These are phyloP conservation scores for Hippoglossus hippoglossus DNA, from an alignment of 2,797 vertebrate genomes.

Conservation along the genomic window DNA sequence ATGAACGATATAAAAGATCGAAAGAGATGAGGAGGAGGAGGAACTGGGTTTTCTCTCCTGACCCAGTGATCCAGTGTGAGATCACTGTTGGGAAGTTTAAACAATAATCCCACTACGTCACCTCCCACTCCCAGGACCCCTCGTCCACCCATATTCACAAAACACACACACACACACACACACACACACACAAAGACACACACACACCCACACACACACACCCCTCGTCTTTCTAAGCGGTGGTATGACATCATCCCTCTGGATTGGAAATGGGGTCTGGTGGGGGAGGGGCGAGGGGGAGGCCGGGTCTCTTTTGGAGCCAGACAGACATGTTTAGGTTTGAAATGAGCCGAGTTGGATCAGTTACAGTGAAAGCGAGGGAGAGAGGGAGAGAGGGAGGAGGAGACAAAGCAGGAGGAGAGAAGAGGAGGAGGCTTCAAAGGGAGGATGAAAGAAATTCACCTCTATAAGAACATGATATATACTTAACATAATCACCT, in stretches of 20 bases:
- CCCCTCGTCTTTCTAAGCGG: constrained; percentile 72
- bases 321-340: constrained; percentile 83
- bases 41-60: constrained; percentile 3
- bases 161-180: constrained; percentile 15
- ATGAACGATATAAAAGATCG: not conserved
- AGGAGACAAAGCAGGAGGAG: not conserved
- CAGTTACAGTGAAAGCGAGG: constrained; percentile 63
- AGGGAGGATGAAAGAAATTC: constrained; percentile 19
- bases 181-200: constrained; percentile 35
- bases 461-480: not conserved
- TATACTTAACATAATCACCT: not conserved
- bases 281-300: constrained; percentile 60
- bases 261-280: constrained; percentile 78
- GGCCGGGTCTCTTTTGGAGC: constrained; percentile 66
- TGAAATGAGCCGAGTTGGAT: constrained; percentile 81
- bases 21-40: not conserved
- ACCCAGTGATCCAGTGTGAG: constrained; percentile 56
- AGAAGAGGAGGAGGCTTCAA: constrained; percentile 17
- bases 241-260: constrained; percentile 83
- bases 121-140: constrained; percentile 62
- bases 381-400: constrained; percentile 33
- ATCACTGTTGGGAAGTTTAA: constrained; percentile 68
- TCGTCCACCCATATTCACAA: constrained; percentile 25
- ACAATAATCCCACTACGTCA: constrained; percentile 71
- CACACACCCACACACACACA: constrained; percentile 14